Conservation (phyloP, 2,113 vertebrate species). For the Nicator chloris region DNA sequence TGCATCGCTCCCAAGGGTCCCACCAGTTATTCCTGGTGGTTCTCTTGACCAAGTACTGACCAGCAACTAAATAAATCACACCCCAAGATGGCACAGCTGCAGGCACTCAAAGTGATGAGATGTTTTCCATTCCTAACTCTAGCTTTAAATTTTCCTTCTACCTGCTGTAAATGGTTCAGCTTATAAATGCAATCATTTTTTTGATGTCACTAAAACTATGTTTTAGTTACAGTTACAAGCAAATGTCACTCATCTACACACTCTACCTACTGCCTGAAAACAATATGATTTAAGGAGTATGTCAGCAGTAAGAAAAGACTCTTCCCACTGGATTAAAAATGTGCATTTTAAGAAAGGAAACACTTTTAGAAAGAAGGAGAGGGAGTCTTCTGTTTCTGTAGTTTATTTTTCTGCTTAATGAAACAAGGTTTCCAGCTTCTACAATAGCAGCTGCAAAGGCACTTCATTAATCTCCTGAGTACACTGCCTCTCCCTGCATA, state of each 20-base stretch:
- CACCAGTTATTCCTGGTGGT: background rate
- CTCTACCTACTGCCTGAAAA: constrained; percentile 63
- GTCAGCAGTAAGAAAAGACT: constrained; percentile 67
- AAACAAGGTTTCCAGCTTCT: constrained; percentile 60
- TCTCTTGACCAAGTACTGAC: background rate
- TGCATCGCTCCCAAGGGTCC: background rate
- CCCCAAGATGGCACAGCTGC: background rate
- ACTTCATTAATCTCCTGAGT: constrained; percentile 49
- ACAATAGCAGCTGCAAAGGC: constrained; percentile 51
- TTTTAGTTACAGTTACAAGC: constrained; percentile 59
- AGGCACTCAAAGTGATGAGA: background rate
- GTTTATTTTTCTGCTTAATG: constrained; percentile 69
- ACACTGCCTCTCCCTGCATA: constrained; percentile 49
- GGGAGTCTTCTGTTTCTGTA: constrained; percentile 64
- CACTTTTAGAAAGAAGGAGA: constrained; percentile 56
- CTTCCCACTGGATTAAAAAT: constrained; percentile 67
- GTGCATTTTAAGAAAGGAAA: constrained; percentile 66
- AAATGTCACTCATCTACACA: constrained; percentile 66
- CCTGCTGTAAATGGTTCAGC: constrained; percentile 1
- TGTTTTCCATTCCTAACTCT: background rate
- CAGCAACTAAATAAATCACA: background rate
- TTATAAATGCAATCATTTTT: constrained; percentile 46
- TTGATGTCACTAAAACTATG: constrained; percentile 61
- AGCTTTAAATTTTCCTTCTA: constrained; percentile 6
- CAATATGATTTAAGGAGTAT: constrained; percentile 63